Conservation (phyloP, 2,113 vertebrate species). For the Anarhynchus alexandrinus region DNA sequence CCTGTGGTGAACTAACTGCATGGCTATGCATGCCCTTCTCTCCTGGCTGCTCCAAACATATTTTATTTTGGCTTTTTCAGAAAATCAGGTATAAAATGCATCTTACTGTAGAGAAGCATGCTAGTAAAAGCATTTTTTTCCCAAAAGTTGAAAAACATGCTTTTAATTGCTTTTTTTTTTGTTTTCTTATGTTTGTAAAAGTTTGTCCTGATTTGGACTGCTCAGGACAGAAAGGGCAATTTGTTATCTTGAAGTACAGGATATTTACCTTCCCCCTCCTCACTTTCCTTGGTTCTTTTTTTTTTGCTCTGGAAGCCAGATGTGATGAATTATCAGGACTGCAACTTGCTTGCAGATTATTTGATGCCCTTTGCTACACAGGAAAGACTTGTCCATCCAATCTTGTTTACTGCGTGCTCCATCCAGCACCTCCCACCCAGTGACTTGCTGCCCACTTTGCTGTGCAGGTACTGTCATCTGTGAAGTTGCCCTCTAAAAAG, state of each 20-base stretch:
- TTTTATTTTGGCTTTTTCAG: neutral
- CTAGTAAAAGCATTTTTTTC: neutral
- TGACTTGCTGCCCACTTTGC: neutral
- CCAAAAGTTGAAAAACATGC: neutral
- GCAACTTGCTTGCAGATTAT: neutral
- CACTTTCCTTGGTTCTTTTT: neutral
- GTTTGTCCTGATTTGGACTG: neutral
- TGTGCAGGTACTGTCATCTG: neutral
- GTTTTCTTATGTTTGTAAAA: neutral
- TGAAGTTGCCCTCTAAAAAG: neutral
- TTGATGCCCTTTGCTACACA: neutral
- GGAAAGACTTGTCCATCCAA: neutral
- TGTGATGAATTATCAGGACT: neutral
- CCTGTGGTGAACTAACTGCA: neutral
- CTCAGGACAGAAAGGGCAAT: neutral
- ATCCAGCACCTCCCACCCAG: neutral
- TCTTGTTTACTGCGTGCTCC: neutral
- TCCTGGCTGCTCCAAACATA: neutral
- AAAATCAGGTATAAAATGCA: neutral
- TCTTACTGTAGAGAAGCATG: neutral
- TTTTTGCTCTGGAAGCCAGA: neutral
- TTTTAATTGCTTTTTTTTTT: neutral
- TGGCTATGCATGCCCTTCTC: neutral
- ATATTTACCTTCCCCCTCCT: neutral
- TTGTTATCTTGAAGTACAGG: neutral